Conservation (phyloP, 2,113 vertebrate genomes). For the Crocuta crocuta region DNA sequence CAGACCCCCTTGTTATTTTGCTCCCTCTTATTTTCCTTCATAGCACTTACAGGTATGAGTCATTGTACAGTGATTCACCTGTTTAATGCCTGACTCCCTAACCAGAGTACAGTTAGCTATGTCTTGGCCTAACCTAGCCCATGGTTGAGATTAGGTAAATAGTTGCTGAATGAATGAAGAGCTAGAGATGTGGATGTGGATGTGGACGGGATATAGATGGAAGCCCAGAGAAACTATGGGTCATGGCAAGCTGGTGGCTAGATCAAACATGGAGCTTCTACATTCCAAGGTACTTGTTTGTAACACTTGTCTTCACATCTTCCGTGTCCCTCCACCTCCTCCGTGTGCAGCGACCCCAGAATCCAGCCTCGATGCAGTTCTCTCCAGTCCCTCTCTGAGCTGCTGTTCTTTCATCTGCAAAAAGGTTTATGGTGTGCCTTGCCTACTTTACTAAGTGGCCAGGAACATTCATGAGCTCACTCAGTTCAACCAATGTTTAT, state of each 20-base stretch:
- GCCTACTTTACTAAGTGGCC: neutral
- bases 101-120: neutral
- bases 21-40: neutral
- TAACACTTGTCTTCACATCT: neutral
- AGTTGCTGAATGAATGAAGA: neutral
- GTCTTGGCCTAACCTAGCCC: neutral
- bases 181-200: neutral
- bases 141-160: neutral
- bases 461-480: neutral
- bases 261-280: neutral
- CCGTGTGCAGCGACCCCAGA: neutral
- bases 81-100: no score
- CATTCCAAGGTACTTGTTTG: neutral
- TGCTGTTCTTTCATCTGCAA: neutral
- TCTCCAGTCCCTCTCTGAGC: neutral
- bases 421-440: neutral
- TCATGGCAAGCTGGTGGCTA: neutral
- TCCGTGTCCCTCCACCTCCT: no score
- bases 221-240: neutral
- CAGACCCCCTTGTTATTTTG: neutral
- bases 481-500: conserved; percentile 31
- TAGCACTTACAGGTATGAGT: no score
- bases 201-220: neutral
- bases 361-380: neutral
- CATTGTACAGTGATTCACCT: neutral